Evolutionary conservation across 2,888 invertebrate species (phyloP).

Genomic region (Leptinotarsa peninsularis): DNA sequence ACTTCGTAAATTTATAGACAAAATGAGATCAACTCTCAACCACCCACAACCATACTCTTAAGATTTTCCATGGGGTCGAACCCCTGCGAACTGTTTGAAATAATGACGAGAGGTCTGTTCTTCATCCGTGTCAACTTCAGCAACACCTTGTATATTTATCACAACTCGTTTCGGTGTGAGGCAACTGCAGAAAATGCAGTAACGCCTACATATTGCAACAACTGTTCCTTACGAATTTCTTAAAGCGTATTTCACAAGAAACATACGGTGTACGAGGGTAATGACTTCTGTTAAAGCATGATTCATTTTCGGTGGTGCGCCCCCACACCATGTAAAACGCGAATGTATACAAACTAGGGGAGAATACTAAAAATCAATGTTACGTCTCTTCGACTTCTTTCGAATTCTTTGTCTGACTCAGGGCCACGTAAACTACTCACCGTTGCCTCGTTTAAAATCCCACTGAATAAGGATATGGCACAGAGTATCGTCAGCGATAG

Average conservation of each 20-base stretch:
- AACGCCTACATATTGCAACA: slow-evolving; percentile 5
- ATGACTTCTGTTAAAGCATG: slow-evolving; percentile 2
- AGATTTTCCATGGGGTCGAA: too few species aligned
- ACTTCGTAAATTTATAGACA: too few species aligned
- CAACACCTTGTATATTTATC: neutral
- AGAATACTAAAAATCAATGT: slow-evolving; percentile 58
- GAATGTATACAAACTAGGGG: slow-evolving; percentile 52
- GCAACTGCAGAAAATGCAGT: neutral
- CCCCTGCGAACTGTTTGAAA: too few species aligned
- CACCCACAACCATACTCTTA: too few species aligned
- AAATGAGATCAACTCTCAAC: too few species aligned
- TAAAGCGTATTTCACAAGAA: neutral
- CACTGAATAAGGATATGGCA: slow-evolving; percentile 72
- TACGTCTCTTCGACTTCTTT: slow-evolving; percentile 28
- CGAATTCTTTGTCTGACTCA: neutral
- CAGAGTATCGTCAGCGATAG: slow-evolving; percentile 73
- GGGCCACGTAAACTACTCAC: slow-evolving; percentile 62
- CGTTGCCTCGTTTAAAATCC: slow-evolving; percentile 71
- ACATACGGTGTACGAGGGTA: slow-evolving; percentile 1
- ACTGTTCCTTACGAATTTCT: neutral
- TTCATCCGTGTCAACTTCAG: neutral
- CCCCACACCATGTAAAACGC: slow-evolving; percentile 1
- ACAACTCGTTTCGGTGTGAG: neutral
- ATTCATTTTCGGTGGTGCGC: slow-evolving; percentile 1
- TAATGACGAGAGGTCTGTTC: neutral